Evolutionary conservation across 2,113 vertebrate genomes (phyloP).

Genomic region (Dascyllus trimaculatus): DNA sequence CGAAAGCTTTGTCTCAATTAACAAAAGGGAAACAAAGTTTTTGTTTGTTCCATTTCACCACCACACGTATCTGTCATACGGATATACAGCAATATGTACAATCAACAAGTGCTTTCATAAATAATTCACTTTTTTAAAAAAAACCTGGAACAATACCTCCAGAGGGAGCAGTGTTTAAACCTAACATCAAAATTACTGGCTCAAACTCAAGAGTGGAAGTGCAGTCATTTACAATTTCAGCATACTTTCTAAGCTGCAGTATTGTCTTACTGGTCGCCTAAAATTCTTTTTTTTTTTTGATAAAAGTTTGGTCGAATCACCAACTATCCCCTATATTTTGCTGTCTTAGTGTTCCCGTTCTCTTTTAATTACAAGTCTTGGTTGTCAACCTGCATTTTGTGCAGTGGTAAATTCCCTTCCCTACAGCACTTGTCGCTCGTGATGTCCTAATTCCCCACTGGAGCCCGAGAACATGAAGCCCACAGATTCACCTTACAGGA

Average conservation of each 20-base stretch:
- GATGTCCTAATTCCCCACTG: slow-evolving; percentile 34
- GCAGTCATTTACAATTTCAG: background rate
- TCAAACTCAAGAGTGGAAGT: background rate
- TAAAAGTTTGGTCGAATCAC: too few species aligned
- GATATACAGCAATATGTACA: background rate
- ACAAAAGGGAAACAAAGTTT: slow-evolving; percentile 36
- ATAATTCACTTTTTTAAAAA: slow-evolving; percentile 9
- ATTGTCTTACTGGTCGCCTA: background rate
- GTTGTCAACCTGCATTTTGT: slow-evolving; percentile 16
- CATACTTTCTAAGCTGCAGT: slow-evolving; percentile 13
- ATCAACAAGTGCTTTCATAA: slow-evolving; percentile 34
- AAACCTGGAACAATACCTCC: slow-evolving; percentile 5
- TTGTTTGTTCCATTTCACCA: slow-evolving; percentile 5
- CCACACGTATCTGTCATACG: slow-evolving; percentile 4
- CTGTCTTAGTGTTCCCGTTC: slow-evolving; percentile 8
- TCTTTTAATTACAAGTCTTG: slow-evolving; percentile 19
- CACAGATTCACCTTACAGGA: slow-evolving; percentile 50
- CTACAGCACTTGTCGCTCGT: slow-evolving; percentile 22
- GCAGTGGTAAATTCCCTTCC: slow-evolving; percentile 21
- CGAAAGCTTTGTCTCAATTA: slow-evolving; percentile 40
- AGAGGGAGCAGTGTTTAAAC: background rate
- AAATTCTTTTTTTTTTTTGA: too few species aligned
- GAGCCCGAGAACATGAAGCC: slow-evolving; percentile 27
- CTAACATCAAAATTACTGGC: slow-evolving; percentile 2
- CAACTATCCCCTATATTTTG: background rate